Conservation (phyloP, 2,113 vertebrate genomes). For the Semnornis frantzii region DNA sequence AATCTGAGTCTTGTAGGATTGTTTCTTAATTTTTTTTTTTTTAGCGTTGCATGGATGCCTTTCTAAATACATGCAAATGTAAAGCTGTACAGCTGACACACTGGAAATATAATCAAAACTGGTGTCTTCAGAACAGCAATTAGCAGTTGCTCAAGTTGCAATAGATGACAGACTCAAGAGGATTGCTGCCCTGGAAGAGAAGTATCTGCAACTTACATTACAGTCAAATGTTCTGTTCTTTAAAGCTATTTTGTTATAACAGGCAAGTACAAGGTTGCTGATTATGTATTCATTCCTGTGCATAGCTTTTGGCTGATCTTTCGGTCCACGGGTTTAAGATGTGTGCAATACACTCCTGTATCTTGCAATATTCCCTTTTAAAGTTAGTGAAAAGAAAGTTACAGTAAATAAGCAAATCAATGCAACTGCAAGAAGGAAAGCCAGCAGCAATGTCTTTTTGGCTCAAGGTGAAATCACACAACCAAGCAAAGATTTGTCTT, state of each 20-base stretch:
- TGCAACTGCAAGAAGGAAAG: not conserved
- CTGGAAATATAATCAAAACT: constrained; percentile 8
- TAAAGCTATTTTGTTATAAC: constrained; percentile 1
- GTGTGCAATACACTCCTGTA: fast-evolving
- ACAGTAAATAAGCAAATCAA: not conserved
- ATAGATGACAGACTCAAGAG: constrained; percentile 31
- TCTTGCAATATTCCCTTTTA: not conserved
- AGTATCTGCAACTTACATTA: not conserved
- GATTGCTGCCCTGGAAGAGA: constrained; percentile 12
- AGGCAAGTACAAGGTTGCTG: constrained; percentile 2
- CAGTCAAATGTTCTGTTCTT: not conserved
- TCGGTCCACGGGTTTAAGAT: not conserved
- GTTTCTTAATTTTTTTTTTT: not conserved
- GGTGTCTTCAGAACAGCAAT: constrained; percentile 43
- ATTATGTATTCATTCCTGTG: not conserved
- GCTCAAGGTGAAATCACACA: not conserved
- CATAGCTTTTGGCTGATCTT: constrained; percentile 8
- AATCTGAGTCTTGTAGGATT: not conserved
- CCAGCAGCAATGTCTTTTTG: not conserved
- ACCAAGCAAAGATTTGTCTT: not conserved
- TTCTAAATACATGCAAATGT: not conserved
- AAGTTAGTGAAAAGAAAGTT: not conserved
- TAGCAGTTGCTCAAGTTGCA: constrained; percentile 34
- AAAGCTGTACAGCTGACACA: constrained; percentile 27
- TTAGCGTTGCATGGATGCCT: not conserved